These are phyloP conservation scores for Bradysia coprophila DNA, from an alignment of 1,140 invertebrate genomes.

Conservation along the genomic window DNA sequence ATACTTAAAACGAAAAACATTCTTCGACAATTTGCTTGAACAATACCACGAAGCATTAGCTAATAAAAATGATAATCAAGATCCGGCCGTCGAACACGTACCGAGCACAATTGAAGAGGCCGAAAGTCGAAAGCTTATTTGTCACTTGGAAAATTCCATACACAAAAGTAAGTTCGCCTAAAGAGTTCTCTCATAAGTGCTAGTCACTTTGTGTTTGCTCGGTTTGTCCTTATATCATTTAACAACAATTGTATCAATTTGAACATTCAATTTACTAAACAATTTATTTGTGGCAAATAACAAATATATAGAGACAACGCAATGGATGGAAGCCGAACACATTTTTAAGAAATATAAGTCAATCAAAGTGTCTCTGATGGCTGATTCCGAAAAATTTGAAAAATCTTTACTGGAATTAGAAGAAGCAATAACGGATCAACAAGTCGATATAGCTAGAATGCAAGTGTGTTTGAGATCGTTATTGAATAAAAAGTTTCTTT, in stretches of 20 bases:
- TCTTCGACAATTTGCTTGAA: slow-evolving; percentile 30
- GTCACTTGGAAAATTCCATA: slow-evolving; percentile 52
- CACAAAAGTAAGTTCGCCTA: too few species aligned
- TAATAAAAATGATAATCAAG: slow-evolving; percentile 22
- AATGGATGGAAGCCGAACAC: slow-evolving; percentile 57
- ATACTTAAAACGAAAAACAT: slow-evolving; percentile 35
- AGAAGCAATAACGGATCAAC: slow-evolving; percentile 40
- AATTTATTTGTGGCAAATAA: too few species aligned
- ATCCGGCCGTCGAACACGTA: slow-evolving; percentile 18
- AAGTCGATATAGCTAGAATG: slow-evolving; percentile 46
- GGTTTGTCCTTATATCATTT: too few species aligned
- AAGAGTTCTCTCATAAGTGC: too few species aligned
- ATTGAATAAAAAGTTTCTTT: too few species aligned
- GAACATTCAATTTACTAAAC: too few species aligned
- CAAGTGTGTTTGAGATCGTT: slow-evolving; percentile 24
- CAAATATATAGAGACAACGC: too few species aligned
- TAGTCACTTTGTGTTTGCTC: too few species aligned
- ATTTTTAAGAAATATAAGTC: slow-evolving; percentile 54
- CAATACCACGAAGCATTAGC: slow-evolving; percentile 33
- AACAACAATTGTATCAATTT: too few species aligned
- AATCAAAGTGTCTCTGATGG: slow-evolving; percentile 46
- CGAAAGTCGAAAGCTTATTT: slow-evolving; percentile 29
- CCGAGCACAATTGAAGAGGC: slow-evolving; percentile 28
- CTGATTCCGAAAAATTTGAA: slow-evolving; percentile 50
- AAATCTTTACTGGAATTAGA: slow-evolving; percentile 47